phyloP scores from a whole-genome alignment of 2,888 invertebrate genomes.

The Tuta absoluta region DNA sequence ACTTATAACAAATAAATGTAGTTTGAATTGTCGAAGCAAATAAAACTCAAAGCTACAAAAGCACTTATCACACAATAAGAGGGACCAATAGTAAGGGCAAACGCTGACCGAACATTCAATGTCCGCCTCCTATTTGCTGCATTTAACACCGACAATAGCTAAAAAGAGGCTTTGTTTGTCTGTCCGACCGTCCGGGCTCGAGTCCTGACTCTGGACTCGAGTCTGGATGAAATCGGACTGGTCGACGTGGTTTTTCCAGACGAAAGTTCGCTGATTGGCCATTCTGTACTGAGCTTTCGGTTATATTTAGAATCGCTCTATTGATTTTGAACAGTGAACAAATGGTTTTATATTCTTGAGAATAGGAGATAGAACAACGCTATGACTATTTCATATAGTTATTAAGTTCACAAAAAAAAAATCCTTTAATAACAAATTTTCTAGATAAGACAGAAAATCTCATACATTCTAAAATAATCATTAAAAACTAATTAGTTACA shows the following conservation, averaged over 20 bases:
- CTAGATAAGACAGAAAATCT: too few species aligned
- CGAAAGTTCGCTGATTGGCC: conserved; percentile 27
- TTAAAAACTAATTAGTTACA: conserved; percentile 14
- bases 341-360: too few species aligned
- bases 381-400: too few species aligned
- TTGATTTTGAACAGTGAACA: conserved; percentile 33
- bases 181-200: conserved; percentile 33
- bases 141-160: conserved; percentile 43
- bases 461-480: background rate
- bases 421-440: too few species aligned
- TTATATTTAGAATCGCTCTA: conserved; percentile 29
- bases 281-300: conserved; percentile 25
- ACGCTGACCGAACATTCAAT: conserved; percentile 58
- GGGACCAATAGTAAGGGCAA: conserved; percentile 32
- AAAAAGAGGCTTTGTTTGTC: conserved; percentile 38
- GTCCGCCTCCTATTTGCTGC: conserved; percentile 46
- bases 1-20: too few species aligned
- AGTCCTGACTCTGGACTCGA: conserved; percentile 26
- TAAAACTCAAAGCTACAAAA: background rate
- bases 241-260: conserved; percentile 34
- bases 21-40: background rate
- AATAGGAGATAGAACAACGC: too few species aligned
- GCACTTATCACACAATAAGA: background rate
- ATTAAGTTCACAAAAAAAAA: background rate
- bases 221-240: conserved; percentile 29